A percentile compares a stretch with the other conserved stretches of the same genome.
These are phyloP conservation scores for Eidolon dupreanum DNA, from an alignment of 2,797 vertebrate genomes.

Conservation along the genomic window DNA sequence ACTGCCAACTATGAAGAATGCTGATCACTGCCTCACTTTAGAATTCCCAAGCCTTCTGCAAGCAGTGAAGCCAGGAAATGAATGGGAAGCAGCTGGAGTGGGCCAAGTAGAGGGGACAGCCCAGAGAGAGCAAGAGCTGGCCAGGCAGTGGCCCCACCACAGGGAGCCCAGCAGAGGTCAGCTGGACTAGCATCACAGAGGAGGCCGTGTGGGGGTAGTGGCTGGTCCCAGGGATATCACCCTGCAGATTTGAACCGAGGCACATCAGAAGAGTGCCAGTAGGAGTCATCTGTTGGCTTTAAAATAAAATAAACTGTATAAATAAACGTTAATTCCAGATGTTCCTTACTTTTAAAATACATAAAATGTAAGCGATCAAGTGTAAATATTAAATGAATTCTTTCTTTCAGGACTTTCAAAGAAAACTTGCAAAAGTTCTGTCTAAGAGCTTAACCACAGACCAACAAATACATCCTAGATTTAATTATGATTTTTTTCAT, in stretches of 20 bases:
- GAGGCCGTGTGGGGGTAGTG: background rate
- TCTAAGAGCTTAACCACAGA: background rate
- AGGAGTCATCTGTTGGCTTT: background rate
- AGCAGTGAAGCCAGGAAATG: slow-evolving; percentile 58
- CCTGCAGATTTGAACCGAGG: background rate
- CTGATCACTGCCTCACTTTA: background rate
- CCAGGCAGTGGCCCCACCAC: background rate
- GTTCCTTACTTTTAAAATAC: slow-evolving; percentile 1
- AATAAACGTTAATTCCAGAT: slow-evolving; percentile 38
- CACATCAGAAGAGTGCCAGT: background rate
- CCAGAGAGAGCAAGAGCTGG: background rate
- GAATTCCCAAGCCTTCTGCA: slow-evolving; percentile 37
- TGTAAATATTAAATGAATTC: slow-evolving; percentile 43
- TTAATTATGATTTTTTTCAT: slow-evolving; percentile 17
- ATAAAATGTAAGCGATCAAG: background rate
- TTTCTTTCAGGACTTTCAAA: slow-evolving; percentile 45
- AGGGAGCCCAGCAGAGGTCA: background rate
- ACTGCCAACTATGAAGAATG: slow-evolving; percentile 36
- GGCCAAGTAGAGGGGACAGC: background rate
- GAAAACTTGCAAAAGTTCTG: background rate
- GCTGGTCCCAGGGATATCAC: background rate
- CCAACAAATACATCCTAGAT: slow-evolving; percentile 1
- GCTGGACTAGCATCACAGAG: background rate
- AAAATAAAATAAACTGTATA: background rate
- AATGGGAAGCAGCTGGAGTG: slow-evolving; percentile 63